A percentile compares a stretch with the other conserved stretches of the same genome.
These are phyloP conservation scores for Drosophila kuntzei DNA, from an alignment of 2,888 invertebrate genomes.

Conservation along the genomic window DNA sequence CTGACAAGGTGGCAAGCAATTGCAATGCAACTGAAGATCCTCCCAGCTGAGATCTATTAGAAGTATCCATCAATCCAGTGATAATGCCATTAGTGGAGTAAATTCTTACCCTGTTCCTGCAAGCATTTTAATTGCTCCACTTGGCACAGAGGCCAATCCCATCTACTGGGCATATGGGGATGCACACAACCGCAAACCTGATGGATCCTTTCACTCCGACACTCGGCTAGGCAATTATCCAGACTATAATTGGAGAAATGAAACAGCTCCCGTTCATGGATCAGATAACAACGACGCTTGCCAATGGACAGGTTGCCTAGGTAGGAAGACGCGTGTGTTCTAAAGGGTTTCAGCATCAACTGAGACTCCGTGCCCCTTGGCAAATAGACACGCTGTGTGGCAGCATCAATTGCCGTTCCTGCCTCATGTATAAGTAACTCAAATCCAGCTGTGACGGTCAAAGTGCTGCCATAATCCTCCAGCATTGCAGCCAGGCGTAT, in stretches of 20 bases:
- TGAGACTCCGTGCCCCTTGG: slow-evolving; percentile 87
- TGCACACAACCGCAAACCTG: slow-evolving; percentile 88
- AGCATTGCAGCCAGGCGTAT: slow-evolving; percentile 86
- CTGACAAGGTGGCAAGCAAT: slow-evolving; percentile 87
- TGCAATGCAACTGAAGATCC: slow-evolving; percentile 53
- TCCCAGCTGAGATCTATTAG: slow-evolving; percentile 47
- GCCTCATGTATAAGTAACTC: slow-evolving; percentile 88
- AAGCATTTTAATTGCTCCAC: slow-evolving; percentile 70
- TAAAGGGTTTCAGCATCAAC: slow-evolving; percentile 87
- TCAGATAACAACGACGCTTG: slow-evolving; percentile 87
- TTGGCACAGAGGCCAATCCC: slow-evolving; percentile 66
- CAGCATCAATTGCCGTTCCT: slow-evolving; percentile 87
- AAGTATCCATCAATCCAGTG: neutral
- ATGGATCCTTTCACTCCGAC: slow-evolving; percentile 86
- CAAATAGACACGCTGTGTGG: slow-evolving; percentile 87
- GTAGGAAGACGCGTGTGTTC: slow-evolving; percentile 87
- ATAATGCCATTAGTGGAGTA: neutral
- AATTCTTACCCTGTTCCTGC: slow-evolving; percentile 50
- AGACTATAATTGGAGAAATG: slow-evolving; percentile 87
- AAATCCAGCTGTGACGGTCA: slow-evolving; percentile 87
- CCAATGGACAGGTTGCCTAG: slow-evolving; percentile 85
- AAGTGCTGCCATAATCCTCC: slow-evolving; percentile 88
- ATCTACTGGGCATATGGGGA: slow-evolving; percentile 86
- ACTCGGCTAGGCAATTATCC: slow-evolving; percentile 88
- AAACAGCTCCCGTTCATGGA: slow-evolving; percentile 85